phyloP scores from a whole-genome alignment of 2,797 vertebrate genomes.

The Sebastes hubbsi region DNA sequence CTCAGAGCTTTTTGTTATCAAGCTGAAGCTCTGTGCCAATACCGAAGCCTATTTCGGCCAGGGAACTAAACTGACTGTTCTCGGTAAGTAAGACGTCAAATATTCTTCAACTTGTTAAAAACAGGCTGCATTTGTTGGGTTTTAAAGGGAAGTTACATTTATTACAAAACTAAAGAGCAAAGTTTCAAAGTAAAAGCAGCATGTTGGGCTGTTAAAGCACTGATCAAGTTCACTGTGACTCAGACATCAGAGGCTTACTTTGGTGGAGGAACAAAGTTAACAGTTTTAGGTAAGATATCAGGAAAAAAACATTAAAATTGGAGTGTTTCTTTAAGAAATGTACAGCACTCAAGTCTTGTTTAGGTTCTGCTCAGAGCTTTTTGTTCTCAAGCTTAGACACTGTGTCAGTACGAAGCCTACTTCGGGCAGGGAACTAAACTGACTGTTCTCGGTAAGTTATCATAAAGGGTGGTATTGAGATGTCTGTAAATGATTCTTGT shows the following conservation, averaged over 20 bases:
- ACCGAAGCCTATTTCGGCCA: no score
- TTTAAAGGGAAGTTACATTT: background rate
- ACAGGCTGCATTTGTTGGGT: rapidly evolving
- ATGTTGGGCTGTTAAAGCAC: constrained; percentile 1
- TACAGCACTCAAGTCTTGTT: background rate
- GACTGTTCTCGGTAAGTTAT: no score
- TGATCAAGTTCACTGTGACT: constrained; percentile 55
- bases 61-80: background rate
- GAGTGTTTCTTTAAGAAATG: background rate
- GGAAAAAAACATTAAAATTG: rapidly evolving
- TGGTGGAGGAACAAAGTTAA: constrained; percentile 78
- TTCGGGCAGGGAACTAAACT: background rate
- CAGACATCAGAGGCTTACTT: constrained; percentile 44
- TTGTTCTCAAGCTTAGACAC: no score
- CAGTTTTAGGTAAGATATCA: constrained; percentile 76
- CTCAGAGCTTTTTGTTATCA: no score
- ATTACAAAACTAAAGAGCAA: no score
- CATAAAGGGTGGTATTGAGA: background rate
- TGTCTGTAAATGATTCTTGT: no score
- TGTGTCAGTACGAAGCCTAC: no score
- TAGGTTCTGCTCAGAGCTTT: background rate
- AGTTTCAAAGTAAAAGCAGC: constrained; percentile 1
- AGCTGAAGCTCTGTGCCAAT: no score
- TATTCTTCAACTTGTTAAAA: no score
- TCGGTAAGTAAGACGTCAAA: no score